Conservation (phyloP, 2,113 vertebrate species). For the Sitta europaea region DNA sequence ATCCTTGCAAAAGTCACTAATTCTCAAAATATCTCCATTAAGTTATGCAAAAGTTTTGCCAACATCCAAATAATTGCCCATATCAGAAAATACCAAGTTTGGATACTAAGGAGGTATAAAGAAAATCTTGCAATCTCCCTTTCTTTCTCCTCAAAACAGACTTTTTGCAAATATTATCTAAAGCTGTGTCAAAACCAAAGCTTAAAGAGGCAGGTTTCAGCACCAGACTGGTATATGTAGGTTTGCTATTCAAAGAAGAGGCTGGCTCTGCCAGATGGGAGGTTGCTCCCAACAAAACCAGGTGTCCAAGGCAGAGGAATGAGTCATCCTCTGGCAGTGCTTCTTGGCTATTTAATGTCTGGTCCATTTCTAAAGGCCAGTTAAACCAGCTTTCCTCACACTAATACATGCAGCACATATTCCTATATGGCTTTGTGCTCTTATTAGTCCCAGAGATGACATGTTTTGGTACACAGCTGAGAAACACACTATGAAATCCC, state of each 20-base stretch:
- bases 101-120: neutral
- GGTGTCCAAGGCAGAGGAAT: neutral
- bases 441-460: neutral
- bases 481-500: neutral
- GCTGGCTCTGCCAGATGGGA: neutral
- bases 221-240: neutral
- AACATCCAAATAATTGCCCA: neutral
- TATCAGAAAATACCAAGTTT: neutral
- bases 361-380: neutral
- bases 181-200: neutral
- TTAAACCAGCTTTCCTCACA: constrained; percentile 23
- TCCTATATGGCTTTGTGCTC: neutral
- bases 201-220: neutral
- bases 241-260: neutral
- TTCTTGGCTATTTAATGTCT: neutral
- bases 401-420: neutral
- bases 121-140: neutral
- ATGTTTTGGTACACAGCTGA: neutral
- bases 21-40: neutral
- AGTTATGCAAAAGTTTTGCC: neutral
- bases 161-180: neutral
- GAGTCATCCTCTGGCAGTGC: neutral
- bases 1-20: neutral
- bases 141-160: neutral
- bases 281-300: neutral